Evolutionary conservation across 2,888 invertebrate species (phyloP).

Genomic region (Parnassius apollo): DNA sequence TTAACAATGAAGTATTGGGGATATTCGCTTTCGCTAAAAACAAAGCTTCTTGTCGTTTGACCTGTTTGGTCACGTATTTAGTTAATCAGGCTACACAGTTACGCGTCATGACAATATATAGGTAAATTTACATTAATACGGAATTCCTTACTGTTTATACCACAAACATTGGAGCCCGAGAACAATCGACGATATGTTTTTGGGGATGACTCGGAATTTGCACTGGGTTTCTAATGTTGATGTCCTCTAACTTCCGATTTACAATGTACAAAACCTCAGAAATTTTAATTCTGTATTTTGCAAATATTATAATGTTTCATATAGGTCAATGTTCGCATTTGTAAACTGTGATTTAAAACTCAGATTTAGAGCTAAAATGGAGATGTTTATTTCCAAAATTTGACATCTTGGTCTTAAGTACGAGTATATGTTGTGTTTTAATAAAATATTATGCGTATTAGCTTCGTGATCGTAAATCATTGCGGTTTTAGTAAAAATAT

Average conservation of each 20-base stretch:
- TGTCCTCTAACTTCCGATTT: constrained; percentile 2
- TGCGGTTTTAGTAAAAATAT: too few species aligned
- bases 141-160: constrained; percentile 47
- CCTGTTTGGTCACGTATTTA: constrained; percentile 51
- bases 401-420: too few species aligned
- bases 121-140: constrained; percentile 57
- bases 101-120: constrained; percentile 52
- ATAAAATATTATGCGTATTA: too few species aligned
- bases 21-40: constrained; percentile 58
- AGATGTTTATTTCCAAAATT: too few species aligned
- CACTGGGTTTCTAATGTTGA: constrained; percentile 1
- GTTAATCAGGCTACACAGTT: constrained; percentile 56
- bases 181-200: constrained; percentile 12
- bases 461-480: too few species aligned
- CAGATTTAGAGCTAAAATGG: too few species aligned
- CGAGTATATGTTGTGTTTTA: too few species aligned
- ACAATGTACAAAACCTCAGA: constrained; percentile 9
- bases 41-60: constrained; percentile 38
- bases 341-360: constrained; percentile 6
- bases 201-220: background rate
- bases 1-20: background rate
- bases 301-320: constrained; percentile 4
- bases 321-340: constrained; percentile 22
- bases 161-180: constrained; percentile 45
- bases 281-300: constrained; percentile 8